Base-by-base conservation (phyloP, 1,140 invertebrate species). In the Carcinoscorpius rotundicauda region DNA sequence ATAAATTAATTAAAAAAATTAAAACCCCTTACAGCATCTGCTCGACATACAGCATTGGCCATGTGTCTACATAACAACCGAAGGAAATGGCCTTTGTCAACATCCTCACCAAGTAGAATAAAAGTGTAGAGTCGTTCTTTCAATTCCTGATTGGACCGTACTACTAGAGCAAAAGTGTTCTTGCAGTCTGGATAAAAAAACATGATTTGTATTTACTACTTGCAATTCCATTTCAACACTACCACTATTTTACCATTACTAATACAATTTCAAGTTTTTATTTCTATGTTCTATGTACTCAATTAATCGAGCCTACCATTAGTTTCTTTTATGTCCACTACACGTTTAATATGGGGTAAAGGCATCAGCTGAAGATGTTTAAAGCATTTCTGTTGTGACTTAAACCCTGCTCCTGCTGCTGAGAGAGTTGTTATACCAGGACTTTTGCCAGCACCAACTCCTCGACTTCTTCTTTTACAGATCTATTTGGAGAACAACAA, bases 331-430 rank as follows among this genome's bases (percentile, higher is more conserved):
- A 94, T 87, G 76, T 98, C 91, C 11, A 96, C 85, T 56, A 97
- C 91, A 73, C 89, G 83, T 75, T 91, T 91, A 61, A 97, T 89
- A 49, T 87, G 86, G 68, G 87, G 88, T 11, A 97, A 80, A 3
- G 88, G 86, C 77, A 97, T 84, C 71, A 97, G 82, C 72, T 87
- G 89, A 58, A 97, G 83, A 75, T 97, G 93, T 76, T 96, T 93
- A 76, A 90, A 95, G 1, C 86, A 85, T 75, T 95, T 94, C 60
- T 82, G 82, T 58, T 80, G 82, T 71, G 84, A 77, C 74, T 82
- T 83, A 29, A 29, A 29, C 29, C 29, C 29, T 52, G 73, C 72
- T 8, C 58, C 58, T 4, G n/a, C 66, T 3, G 61, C 9, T 8
- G 61, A 49, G 51, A 71, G 49, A 66, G 61, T 69, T 10, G 64